phyloP scores from a whole-genome alignment of 1,140 invertebrate genomes.

The Pollicipes pollicipes region DNA sequence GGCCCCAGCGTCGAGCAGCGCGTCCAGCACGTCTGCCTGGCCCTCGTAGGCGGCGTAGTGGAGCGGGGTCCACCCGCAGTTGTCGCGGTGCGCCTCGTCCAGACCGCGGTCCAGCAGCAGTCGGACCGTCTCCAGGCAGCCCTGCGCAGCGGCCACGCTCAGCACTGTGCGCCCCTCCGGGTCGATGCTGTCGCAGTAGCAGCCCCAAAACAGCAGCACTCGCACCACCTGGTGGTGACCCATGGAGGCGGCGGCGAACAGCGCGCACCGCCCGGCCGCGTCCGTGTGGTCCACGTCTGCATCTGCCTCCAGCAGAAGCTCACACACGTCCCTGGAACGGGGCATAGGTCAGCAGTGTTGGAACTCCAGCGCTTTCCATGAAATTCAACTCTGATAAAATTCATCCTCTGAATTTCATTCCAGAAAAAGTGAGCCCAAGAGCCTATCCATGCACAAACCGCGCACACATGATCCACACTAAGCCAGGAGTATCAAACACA shows the following conservation, averaged over 20 bases:
- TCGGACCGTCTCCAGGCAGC: constrained; percentile 50
- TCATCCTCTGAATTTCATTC: too few species aligned
- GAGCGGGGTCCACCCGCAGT: constrained; percentile 82
- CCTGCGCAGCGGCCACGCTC: constrained; percentile 32
- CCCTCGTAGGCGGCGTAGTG: constrained; percentile 85
- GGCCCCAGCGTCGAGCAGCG: constrained; percentile 74
- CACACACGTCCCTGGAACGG: constrained; percentile 49
- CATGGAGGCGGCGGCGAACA: constrained; percentile 65
- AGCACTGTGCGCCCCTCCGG: constrained; percentile 69
- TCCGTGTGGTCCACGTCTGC: constrained; percentile 73
- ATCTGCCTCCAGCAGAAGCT: constrained; percentile 62
- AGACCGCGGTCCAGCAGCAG: constrained; percentile 71
- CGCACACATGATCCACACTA: too few species aligned
- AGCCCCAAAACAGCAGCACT: constrained; percentile 68
- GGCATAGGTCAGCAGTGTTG: constrained; percentile 16
- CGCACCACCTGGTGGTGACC: constrained; percentile 63
- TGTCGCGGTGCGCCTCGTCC: constrained; percentile 76
- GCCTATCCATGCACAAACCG: too few species aligned
- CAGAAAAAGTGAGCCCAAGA: too few species aligned
- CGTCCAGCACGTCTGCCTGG: constrained; percentile 69
- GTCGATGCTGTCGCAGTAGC: constrained; percentile 74
- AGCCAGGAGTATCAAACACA: too few species aligned
- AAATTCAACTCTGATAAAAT: constrained; percentile 12
- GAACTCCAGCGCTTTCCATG: not conserved
- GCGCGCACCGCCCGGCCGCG: constrained; percentile 51